Evolutionary conservation across 2,797 vertebrate species (phyloP), one percentile per base, ranked within the genome.

Genomic region (Enteromius afrohamiltoni): DNA sequence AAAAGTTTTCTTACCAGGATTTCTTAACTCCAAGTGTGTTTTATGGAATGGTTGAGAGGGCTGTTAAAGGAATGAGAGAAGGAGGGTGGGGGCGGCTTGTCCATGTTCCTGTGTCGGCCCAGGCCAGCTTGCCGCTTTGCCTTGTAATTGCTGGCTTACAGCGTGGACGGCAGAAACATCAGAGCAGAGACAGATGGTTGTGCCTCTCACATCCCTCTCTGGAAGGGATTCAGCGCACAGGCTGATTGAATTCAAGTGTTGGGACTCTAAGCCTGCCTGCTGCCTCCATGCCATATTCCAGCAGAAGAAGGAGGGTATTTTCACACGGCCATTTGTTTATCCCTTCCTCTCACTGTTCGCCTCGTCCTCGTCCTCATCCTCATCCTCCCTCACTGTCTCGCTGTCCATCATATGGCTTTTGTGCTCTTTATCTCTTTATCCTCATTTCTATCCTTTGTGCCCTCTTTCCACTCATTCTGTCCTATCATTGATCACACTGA

Each of bases 181-280:
- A 84, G 84, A 84, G 87, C 77, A 62, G 62, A 64, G 88, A 87
- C 89, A 90, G 88, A 91, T 89, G 88, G 86, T 67, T 64, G 76
- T 58, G 51, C 86, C 85, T 71, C 83, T 83, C 85, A 86, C 62
- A 71, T 88, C 31, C 45, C 81, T 83, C 74, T 88, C 79, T 86
- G 86, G 78, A 90, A 76, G 55, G 74, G 78, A 88, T 88, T 89
- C 86, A 85, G 77, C 49, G 65, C 9, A 11, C 65, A 77, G 76
- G 80, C 86, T 90, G 86, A 92, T 89, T 82, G 85, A 90, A 90
- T 89, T 87, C 77, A 86, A 83, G 84, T 88, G 83, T 34, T 69
- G 53, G 53, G 85, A 78, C 83, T 84, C 85, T 85, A 87, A 86
- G 85, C 83, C 53, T 62, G 68, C 83, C 86, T 84, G 75, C 82